Conservation (phyloP, 2,113 vertebrate species). For the Clarias gariepinus region DNA sequence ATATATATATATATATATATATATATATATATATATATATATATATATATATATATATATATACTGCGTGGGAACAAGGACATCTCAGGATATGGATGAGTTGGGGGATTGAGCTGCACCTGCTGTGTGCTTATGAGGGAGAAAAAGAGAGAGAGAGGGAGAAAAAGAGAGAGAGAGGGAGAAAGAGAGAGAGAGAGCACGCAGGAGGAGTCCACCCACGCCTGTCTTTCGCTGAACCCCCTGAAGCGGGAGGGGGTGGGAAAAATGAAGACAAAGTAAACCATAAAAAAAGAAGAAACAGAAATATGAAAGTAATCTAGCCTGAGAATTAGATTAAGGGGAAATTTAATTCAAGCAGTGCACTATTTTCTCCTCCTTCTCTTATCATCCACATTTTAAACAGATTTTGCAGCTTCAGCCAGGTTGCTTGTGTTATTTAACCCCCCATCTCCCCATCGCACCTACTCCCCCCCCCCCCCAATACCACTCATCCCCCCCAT, state of each 20-base stretch:
- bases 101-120: slow-evolving; percentile 4
- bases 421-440: slow-evolving; percentile 22
- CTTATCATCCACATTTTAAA: neutral
- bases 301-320: slow-evolving; percentile 20
- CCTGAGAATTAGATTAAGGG: neutral
- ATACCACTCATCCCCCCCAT: too few species aligned
- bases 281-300: neutral
- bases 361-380: neutral
- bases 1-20: too few species aligned
- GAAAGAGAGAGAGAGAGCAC: too few species aligned
- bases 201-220: slow-evolving; percentile 21
- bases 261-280: slow-evolving; percentile 26
- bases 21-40: neutral
- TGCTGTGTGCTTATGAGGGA: slow-evolving; percentile 1
- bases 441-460: too few species aligned
- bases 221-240: slow-evolving; percentile 34
- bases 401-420: neutral
- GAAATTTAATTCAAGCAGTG: slow-evolving; percentile 14
- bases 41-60: neutral
- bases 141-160: neutral
- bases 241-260: slow-evolving; percentile 34
- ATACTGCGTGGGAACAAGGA: neutral
- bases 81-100: neutral
- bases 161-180: neutral
- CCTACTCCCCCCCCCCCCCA: too few species aligned